A percentile compares a stretch with the other conserved stretches of the same genome.
These are phyloP conservation scores for Harpagoxenus sublaevis DNA, from an alignment of 2,888 invertebrate genomes.

Conservation along the genomic window DNA sequence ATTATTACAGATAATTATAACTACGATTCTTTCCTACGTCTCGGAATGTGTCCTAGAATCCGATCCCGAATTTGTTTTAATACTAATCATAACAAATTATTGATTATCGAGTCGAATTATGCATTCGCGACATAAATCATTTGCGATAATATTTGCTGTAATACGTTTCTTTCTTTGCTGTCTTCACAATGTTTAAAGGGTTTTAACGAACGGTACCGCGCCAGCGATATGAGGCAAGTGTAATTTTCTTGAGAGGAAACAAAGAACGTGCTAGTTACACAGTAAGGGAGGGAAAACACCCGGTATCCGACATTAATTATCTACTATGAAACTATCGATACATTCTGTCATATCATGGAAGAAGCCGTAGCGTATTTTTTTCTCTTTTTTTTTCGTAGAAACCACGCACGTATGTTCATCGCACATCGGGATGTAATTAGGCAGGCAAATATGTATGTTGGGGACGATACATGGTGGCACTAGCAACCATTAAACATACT, in stretches of 20 bases:
- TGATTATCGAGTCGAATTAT: not conserved
- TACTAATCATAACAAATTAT: conserved; percentile 5
- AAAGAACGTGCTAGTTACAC: conserved; percentile 50
- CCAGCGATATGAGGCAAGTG: conserved; percentile 58
- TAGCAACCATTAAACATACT: conserved; percentile 78
- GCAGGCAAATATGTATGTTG: conserved; percentile 79
- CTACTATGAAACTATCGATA: conserved; percentile 28
- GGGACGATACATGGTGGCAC: conserved; percentile 78
- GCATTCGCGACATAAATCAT: not conserved
- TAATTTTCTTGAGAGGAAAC: conserved; percentile 68
- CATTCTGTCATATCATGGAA: conserved; percentile 44
- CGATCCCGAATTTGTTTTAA: conserved; percentile 6
- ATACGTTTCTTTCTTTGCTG: not conserved
- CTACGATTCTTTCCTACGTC: not conserved
- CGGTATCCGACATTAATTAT: conserved; percentile 26
- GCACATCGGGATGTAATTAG: conserved; percentile 58
- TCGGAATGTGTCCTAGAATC: conserved; percentile 16
- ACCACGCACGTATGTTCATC: conserved; percentile 57
- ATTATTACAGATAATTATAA: not conserved
- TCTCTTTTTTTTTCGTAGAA: conserved; percentile 67
- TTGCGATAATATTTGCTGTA: conserved; percentile 6
- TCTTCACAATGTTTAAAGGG: not conserved
- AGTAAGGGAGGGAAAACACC: conserved; percentile 9
- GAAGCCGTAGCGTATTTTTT: conserved; percentile 44
- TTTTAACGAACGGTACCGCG: conserved; percentile 63